These are phyloP conservation scores for Ammodytes dubius DNA, from an alignment of 2,113 vertebrate species.

Conservation along the genomic window DNA sequence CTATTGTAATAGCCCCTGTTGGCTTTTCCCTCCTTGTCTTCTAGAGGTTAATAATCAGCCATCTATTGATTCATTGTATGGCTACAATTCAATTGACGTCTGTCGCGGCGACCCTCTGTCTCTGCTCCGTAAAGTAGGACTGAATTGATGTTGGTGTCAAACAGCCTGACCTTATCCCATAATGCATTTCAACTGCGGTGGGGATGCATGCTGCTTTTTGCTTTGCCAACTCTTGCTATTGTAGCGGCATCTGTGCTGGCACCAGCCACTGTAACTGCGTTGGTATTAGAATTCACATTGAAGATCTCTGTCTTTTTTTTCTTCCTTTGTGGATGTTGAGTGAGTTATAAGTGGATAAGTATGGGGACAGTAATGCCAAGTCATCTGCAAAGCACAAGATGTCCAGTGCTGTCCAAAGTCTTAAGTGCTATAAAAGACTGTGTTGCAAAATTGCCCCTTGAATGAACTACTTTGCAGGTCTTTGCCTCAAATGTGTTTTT, in stretches of 20 bases:
- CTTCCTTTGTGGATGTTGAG: too few relatives aligned
- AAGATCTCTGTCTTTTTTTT: neutral
- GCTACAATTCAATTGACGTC: neutral
- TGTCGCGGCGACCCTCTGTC: neutral
- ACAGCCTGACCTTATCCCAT: neutral
- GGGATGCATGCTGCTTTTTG: neutral
- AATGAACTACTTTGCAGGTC: neutral
- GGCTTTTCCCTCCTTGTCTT: neutral
- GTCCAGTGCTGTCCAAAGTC: neutral
- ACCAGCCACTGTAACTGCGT: neutral
- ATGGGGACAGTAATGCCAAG: neutral
- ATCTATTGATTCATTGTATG: neutral
- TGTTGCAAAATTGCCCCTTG: neutral
- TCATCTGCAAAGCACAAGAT: neutral
- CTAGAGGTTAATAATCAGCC: neutral
- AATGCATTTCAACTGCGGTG: neutral
- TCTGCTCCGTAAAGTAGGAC: neutral
- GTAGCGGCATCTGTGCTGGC: too few relatives aligned
- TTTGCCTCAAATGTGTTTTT: neutral
- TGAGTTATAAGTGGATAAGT: neutral
- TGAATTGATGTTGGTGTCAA: neutral
- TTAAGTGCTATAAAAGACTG: neutral
- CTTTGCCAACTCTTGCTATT: neutral
- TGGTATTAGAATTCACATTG: neutral
- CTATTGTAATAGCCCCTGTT: neutral